Base-by-base conservation (phyloP, 2,888 invertebrate genomes). In the Drosophila pseudotakahashii region DNA sequence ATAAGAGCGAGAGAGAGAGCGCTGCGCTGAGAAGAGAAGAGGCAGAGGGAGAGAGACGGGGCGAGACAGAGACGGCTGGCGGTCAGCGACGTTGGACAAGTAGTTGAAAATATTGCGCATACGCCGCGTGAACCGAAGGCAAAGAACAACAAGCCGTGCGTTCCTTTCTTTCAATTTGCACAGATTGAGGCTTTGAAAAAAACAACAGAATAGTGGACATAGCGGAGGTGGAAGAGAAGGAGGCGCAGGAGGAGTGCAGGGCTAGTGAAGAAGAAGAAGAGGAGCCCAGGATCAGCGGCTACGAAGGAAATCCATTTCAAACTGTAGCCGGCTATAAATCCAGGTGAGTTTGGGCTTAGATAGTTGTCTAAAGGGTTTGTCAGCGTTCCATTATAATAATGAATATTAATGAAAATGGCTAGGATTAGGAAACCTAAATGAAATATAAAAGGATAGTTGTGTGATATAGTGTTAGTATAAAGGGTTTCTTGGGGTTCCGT, bases 301-400 rank as follows among this genome's bases (percentile, higher is more conserved):
- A 62, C 60, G 68, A 74, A 74, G 70, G 55, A 45, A n/a, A n/a
- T 45, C 30, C 45, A 55, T 73, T 88, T 88, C 75, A 82, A 82
- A 85, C 77, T 79, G 88, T 60, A 79, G 70, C 88, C 88, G 88
- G 77, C 69, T 62, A 73, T 14, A 75, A 67, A 82, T 63, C 78
- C 88, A 88, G 82, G 82, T 82, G 42, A 88, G 88, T 51, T 3
- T 9, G 3, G 39, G 39, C 39, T 14, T 4, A 9, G 14, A 14
- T 3, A 39, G 39, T 14, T 5, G 4, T 3, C 11, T 5, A 11
- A 11, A 11, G 11, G 34, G 34, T 34, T 34, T 5, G 0, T 10
- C 1, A 26, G 26, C 9, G 32, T 32, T 34, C 10, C 11, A 3
- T 34, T 34, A 5, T 5, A 34, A 11, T 34, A 34, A 5, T 11